These are phyloP conservation scores for Hydractinia symbiolongicarpus DNA, from an alignment of 30 jellyfish, hydroid and myxozoan genomes.

Conservation along the genomic window DNA sequence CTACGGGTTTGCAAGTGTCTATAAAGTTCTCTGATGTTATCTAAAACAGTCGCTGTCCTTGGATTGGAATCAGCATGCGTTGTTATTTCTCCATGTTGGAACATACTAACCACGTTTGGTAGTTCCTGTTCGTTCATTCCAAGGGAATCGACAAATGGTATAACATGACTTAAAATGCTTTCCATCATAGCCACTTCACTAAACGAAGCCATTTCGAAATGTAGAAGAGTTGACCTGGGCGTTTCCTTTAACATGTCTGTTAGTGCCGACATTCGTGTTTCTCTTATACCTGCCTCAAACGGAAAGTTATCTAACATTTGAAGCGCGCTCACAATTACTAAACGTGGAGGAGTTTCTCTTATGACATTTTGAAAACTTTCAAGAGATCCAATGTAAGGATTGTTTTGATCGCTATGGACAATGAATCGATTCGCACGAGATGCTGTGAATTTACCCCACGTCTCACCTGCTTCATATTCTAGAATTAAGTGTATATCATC, in stretches of 20 bases:
- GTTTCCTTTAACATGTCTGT: constrained; percentile 48
- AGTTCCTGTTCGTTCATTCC: constrained; percentile 94
- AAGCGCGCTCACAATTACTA: constrained; percentile 68
- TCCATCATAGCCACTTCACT: constrained; percentile 84
- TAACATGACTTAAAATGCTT: constrained; percentile 53
- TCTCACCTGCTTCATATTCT: constrained; percentile 80
- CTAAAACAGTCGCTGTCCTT: constrained; percentile 74
- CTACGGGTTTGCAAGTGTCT: constrained; percentile 36
- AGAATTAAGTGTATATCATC: constrained; percentile 83
- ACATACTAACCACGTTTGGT: constrained; percentile 82
- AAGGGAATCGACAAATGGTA: constrained; percentile 77
- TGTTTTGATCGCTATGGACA: constrained; percentile 69
- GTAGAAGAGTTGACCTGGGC: constrained; percentile 37
- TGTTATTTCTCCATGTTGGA: constrained; percentile 53
- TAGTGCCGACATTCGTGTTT: constrained; percentile 53
- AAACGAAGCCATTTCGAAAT: constrained; percentile 94
- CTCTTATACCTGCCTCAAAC: constrained; percentile 67
- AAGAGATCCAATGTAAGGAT: constrained; percentile 54
- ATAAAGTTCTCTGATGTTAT: constrained; percentile 57
- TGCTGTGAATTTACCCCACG: constrained; percentile 67
- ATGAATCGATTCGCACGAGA: constrained; percentile 82
- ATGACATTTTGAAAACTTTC: constrained; percentile 49
- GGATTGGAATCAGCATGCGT: constrained; percentile 80
- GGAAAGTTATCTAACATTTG: constrained; percentile 90
- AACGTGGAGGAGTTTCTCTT: constrained; percentile 41